These are phyloP conservation scores for Scomber colias DNA, from an alignment of 2,113 vertebrate genomes.

Conservation along the genomic window DNA sequence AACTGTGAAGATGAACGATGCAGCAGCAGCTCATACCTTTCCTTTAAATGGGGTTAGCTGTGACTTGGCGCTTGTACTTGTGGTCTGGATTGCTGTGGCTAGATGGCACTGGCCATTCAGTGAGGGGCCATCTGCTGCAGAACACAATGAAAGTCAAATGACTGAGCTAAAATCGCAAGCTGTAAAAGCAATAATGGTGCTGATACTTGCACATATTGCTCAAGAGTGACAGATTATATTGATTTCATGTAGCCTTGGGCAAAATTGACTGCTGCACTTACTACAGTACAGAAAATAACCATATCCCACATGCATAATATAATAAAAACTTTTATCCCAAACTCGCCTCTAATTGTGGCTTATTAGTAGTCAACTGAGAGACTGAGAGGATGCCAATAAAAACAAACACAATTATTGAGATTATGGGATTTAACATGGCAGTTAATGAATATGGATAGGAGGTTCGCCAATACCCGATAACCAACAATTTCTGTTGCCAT, in stretches of 20 bases:
- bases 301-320: neutral
- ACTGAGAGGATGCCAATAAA: neutral
- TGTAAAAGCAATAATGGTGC: neutral
- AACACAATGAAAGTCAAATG: neutral
- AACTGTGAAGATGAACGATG: constrained; percentile 28
- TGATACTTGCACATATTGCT: neutral
- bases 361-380: neutral
- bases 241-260: neutral
- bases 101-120: neutral
- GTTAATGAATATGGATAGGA: neutral
- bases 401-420: neutral
- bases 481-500: neutral
- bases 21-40: constrained; percentile 8
- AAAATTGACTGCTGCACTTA: neutral
- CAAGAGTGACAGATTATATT: neutral
- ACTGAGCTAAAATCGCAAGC: neutral
- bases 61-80: constrained; percentile 7
- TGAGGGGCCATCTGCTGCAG: neutral
- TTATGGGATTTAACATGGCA: neutral
- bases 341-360: neutral
- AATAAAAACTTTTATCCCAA: neutral
- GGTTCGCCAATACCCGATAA: neutral
- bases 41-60: neutral
- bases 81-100: constrained; percentile 20
- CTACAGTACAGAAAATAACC: neutral